These are phyloP conservation scores for Polyboroides typus DNA, from an alignment of 2,797 vertebrate species.

Conservation along the genomic window DNA sequence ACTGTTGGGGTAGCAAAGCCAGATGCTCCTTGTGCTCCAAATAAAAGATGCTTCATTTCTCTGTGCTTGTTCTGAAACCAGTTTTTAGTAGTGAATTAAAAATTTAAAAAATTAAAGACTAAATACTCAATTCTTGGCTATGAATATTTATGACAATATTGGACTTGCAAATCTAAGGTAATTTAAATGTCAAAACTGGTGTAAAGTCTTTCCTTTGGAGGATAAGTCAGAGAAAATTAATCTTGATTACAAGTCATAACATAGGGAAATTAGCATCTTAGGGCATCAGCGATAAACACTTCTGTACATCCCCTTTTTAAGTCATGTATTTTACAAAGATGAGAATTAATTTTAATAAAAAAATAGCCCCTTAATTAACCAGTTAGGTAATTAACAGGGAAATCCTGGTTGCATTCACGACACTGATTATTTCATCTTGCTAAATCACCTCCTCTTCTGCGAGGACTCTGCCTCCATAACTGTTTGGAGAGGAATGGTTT, in stretches of 20 bases:
- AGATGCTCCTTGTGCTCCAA: neutral
- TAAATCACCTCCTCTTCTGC: neutral
- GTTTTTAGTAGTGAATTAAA: neutral
- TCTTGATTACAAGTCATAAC: conserved; percentile 28
- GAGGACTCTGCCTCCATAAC: neutral
- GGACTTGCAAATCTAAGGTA: conserved; percentile 62
- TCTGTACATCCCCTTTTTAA: neutral
- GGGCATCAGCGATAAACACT: conserved; percentile 26
- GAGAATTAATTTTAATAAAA: neutral
- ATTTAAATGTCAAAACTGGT: conserved; percentile 59
- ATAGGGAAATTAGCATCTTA: conserved; percentile 9
- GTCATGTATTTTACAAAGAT: neutral
- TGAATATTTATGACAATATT: conserved; percentile 59
- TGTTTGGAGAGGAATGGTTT: neutral
- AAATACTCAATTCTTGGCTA: neutral
- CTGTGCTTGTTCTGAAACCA: neutral
- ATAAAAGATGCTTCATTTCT: neutral
- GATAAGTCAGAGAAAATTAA: conserved; percentile 47
- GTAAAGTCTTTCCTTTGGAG: conserved; percentile 34
- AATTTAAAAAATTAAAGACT: neutral
- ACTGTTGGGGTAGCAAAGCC: neutral
- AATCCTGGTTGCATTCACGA: neutral
- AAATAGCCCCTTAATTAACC: conserved; percentile 10
- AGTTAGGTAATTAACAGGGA: neutral
- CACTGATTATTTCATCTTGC: neutral